Percentiles rank a stretch among this genome's conserved stretches.
Evolutionary conservation across 2,113 vertebrate genomes (phyloP).

Genomic region (Sialia sialis): DNA sequence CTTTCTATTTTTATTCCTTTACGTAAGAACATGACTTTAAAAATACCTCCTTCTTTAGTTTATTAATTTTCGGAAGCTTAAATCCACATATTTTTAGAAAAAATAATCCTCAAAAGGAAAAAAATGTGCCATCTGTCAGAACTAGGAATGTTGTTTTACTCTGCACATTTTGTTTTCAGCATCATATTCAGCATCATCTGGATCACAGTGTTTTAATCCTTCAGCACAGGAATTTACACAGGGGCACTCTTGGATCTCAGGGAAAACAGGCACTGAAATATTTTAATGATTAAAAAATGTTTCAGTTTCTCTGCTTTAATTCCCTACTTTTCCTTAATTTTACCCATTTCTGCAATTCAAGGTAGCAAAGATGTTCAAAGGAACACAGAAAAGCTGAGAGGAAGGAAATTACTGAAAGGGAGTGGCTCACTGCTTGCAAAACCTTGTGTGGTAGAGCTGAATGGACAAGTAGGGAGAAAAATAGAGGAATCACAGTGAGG

Average conservation of each 20-base stretch:
- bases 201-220: constrained; percentile 4
- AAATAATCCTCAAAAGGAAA: neutral
- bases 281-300: neutral
- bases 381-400: neutral
- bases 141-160: neutral
- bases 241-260: neutral
- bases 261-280: neutral
- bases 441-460: neutral
- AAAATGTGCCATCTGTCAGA: constrained; percentile 7
- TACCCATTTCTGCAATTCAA: neutral
- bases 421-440: neutral
- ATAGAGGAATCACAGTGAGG: neutral
- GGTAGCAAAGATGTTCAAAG: neutral
- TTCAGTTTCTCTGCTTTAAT: neutral
- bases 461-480: neutral
- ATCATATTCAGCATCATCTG: constrained; percentile 3
- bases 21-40: neutral
- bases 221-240: neutral
- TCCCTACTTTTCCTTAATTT: neutral
- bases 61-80: neutral
- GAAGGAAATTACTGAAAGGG: neutral
- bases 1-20: neutral
- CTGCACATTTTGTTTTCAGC: constrained; percentile 15
- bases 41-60: neutral
- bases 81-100: neutral